Evolutionary conservation across 2,888 invertebrate species (phyloP), one percentile per base, ranked within the genome.

Genomic region (Tenthredo notha): DNA sequence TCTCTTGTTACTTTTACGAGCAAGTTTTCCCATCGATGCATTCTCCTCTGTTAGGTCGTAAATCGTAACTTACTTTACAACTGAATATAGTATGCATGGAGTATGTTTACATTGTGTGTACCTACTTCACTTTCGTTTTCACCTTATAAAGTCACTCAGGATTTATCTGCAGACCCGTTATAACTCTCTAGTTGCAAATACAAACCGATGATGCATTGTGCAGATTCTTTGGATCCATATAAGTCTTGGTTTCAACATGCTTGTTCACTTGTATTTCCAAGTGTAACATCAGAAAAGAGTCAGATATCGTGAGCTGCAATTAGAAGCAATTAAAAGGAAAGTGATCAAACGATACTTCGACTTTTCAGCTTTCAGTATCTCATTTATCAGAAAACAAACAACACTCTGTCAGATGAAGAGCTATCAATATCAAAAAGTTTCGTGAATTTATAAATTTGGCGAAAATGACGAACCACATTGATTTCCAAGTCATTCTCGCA

Each of bases 1-100:
- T 77, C 77, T 77, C 77, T 77, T 77, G 50, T 77, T 74, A 74
- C 43, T 40, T 74, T 74, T 74, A 74, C 72, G 72, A 74, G 15
- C 50, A 25, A 47, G 50, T 37, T 77, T 77, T 77, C 75, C 75
- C 77, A 77, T 54, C 54, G 77, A 18, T 77, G 77, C 77, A 77
- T 54, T 77, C 77, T 50, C 40, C 72, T 4, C n/a, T 40, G 6
- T 9, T 33, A 25, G 33, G 33, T 77, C 54, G 47, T 77, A 50
- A 50, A 21, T 47, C 75, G 43, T 75, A 77, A 54, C 29, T 29
- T n/a, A 50, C 29, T 15, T 25, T 77, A 29, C 33, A 54, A 75
- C 75, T 47, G 25, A 25, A 21, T 6, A 54, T 47, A 25, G 43
- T 10, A 47, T 67, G 25, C 33, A 29, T 15, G 10, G 18, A 50